Evolutionary conservation across 1,140 invertebrate species (phyloP).

Genomic region (Bombus huntii): DNA sequence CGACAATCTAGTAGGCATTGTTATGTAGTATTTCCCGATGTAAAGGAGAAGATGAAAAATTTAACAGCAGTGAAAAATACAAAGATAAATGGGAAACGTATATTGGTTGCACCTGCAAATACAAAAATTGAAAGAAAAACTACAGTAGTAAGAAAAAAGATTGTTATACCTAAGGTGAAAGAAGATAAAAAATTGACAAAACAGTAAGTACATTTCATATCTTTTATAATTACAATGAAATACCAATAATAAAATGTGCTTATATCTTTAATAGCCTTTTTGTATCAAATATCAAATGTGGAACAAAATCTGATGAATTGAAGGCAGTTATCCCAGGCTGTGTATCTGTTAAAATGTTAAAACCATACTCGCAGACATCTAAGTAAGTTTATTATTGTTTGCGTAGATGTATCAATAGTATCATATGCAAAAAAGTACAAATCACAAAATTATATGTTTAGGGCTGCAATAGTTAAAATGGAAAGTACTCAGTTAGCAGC

Average conservation of each 20-base stretch:
- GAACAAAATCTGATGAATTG: slow-evolving; percentile 62
- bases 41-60: slow-evolving; percentile 68
- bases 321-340: slow-evolving; percentile 66
- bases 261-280: slow-evolving; percentile 61
- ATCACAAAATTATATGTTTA: slow-evolving; percentile 29
- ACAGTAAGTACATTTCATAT: slow-evolving; percentile 50
- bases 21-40: slow-evolving; percentile 69
- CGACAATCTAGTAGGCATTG: slow-evolving; percentile 71
- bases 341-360: slow-evolving; percentile 61
- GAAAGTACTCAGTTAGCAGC: slow-evolving; percentile 53
- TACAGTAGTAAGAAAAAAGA: slow-evolving; percentile 56
- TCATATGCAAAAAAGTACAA: background rate
- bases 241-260: slow-evolving; percentile 15
- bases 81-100: slow-evolving; percentile 64
- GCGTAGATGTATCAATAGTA: background rate
- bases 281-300: slow-evolving; percentile 64
- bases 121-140: slow-evolving; percentile 18
- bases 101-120: slow-evolving; percentile 53
- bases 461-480: slow-evolving; percentile 66
- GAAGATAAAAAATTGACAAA: slow-evolving; percentile 46
- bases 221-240: background rate
- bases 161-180: slow-evolving; percentile 57
- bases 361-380: slow-evolving; percentile 54
- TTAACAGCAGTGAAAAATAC: slow-evolving; percentile 61
- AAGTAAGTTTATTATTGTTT: slow-evolving; percentile 35